phyloP scores from a whole-genome alignment of 2,113 vertebrate species.

The Tympanuchus pallidicinctus region DNA sequence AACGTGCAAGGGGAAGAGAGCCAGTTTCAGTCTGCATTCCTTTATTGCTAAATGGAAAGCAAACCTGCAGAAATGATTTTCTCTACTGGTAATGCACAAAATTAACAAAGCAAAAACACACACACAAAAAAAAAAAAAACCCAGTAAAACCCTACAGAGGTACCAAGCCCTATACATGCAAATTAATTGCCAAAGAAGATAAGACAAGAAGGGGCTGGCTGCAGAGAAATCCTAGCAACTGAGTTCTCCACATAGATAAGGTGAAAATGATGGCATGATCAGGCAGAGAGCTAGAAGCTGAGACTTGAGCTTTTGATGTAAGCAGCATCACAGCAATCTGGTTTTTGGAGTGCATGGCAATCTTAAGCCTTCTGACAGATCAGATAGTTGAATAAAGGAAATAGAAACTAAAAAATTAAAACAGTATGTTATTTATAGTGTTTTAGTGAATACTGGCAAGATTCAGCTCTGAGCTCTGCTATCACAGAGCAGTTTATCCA shows the following conservation, averaged over 20 bases:
- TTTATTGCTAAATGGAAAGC: slow-evolving; percentile 63
- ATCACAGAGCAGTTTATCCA: neutral
- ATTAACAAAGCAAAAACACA: slow-evolving; percentile 2
- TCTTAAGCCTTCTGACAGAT: neutral
- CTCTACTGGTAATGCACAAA: slow-evolving; percentile 17
- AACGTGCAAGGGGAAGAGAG: slow-evolving; percentile 40
- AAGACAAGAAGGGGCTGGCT: slow-evolving; percentile 9
- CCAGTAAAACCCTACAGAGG: neutral
- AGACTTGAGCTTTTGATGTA: neutral
- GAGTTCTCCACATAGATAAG: slow-evolving; percentile 20
- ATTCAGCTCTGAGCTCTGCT: neutral
- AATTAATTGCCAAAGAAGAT: slow-evolving; percentile 54
- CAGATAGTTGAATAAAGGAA: neutral
- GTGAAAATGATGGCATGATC: neutral
- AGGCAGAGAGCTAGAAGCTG: neutral
- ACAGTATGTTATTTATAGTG: neutral
- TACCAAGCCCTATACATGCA: slow-evolving; percentile 18
- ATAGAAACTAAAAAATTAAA: neutral
- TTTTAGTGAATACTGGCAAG: neutral
- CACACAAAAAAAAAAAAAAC: neutral
- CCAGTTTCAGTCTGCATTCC: slow-evolving; percentile 19
- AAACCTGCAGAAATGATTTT: slow-evolving; percentile 53
- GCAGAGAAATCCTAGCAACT: slow-evolving; percentile 16
- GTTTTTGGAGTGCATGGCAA: rapidly evolving
- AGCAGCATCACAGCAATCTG: neutral